Conservation (phyloP, 2,113 vertebrate genomes). For the Macheiramphus alcinus region DNA sequence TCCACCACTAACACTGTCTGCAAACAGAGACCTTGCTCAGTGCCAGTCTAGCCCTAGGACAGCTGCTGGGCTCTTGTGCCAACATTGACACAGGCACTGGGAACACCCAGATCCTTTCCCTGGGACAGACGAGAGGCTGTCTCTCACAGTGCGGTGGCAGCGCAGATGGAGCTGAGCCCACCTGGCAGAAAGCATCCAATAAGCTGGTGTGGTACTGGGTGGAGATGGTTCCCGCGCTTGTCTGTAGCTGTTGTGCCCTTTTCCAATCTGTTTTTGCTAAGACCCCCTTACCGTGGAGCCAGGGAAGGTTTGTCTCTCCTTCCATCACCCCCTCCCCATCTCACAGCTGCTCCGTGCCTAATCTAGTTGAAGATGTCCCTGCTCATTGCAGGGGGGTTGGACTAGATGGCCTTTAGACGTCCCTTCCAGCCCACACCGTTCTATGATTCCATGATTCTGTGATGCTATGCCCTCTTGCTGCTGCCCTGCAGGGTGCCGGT, state of each 20-base stretch:
- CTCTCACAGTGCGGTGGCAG: neutral
- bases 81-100: neutral
- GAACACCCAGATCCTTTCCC: neutral
- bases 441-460: neutral
- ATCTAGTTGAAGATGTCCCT: neutral
- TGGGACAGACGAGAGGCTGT: neutral
- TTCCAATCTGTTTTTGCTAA: neutral
- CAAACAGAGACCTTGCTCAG: neutral
- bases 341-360: neutral
- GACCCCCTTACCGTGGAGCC: neutral
- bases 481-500: neutral
- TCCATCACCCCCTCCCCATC: neutral
- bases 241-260: neutral
- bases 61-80: neutral
- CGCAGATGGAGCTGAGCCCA: neutral
- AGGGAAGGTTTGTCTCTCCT: neutral
- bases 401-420: neutral
- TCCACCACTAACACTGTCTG: neutral
- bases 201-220: neutral
- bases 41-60: neutral
- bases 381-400: neutral
- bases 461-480: neutral
- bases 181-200: neutral
- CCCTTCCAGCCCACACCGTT: neutral
- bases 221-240: neutral